Base-by-base conservation (phyloP, 2,113 vertebrate species). In the Anoplopoma fimbria region DNA sequence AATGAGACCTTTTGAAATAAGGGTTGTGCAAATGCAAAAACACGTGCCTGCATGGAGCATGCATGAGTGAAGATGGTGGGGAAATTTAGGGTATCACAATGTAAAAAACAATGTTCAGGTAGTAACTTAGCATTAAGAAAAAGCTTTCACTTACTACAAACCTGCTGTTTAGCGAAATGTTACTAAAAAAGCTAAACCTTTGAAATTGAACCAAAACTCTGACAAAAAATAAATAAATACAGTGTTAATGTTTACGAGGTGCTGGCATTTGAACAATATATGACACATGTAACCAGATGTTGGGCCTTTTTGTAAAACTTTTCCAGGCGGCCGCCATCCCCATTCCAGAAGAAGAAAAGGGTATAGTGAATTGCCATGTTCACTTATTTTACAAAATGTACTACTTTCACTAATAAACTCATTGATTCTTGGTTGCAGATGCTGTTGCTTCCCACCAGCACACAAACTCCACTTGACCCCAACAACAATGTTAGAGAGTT, bases 341-440 rank as follows among this genome's bases (percentile, higher is more conserved):
- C 13, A 21, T n/a, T 49, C 19, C 25, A 33, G 12, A 38, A 57
- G 55, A 81, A 47, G 4, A 34, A 49, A 51, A 34, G n/a, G 17
- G 45, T 14, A 47, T 15, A 45, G 33, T 62, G 12, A 64, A 45
- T 14, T 68, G 25, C 25, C 15, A 36, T 29, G 9, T 49, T 77
- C 12, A 29, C 36, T 49, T 21, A 25, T 71, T 72, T 83, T 57
- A 9, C 6, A 6, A 55, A 65, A 53, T n/a, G n/a, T n/a, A n/a
- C n/a, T n/a, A n/a, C n/a, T n/a, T 69, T 57, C 29, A 76, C 34
- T 31, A 62, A 79, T 79, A 82, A 72, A 53, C 47, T 69, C 2
- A 21, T 8, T n/a, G 47, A 75, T 62, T 83, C 53, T 67, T 64
- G 34, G 9, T 65, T 77, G 27, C 74, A 80, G 51, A 77, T 71